Percentiles rank a stretch among this genome's conserved stretches.
Conservation (phyloP, 2,797 vertebrate genomes). For the Prionace glauca region DNA sequence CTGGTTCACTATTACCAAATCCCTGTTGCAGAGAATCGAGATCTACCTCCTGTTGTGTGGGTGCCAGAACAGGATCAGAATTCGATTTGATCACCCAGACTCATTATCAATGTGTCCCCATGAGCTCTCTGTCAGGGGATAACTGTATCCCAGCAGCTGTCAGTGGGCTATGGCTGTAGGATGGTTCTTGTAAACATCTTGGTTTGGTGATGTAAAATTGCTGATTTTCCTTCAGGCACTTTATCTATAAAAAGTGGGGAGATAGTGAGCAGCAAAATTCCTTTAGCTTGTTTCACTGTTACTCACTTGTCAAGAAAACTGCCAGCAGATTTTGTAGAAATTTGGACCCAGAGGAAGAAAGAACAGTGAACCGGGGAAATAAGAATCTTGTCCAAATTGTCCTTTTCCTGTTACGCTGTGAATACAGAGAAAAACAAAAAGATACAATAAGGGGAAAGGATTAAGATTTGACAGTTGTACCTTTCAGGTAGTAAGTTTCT, state of each 20-base stretch:
- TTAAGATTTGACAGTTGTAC: too few relatives aligned
- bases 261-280: not conserved
- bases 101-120: not conserved
- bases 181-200: not conserved
- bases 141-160: not conserved
- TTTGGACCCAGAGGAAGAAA: too few relatives aligned
- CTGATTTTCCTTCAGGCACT: not conserved
- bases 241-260: not conserved
- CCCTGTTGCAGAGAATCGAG: not conserved
- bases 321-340: not conserved
- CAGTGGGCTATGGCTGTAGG: not conserved
- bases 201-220: not conserved
- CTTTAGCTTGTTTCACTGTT: too few relatives aligned
- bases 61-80: not conserved
- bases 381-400: too few relatives aligned
- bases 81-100: not conserved
- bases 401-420: too few relatives aligned
- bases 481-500: not conserved
- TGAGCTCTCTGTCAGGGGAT: not conserved
- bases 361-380: too few relatives aligned
- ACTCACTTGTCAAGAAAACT: not conserved
- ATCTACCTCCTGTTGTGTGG: not conserved
- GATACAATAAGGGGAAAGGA: not conserved
- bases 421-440: not conserved
- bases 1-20: not conserved